These are phyloP conservation scores for Aethina tumida DNA, from an alignment of 1,140 invertebrate species.

Conservation along the genomic window DNA sequence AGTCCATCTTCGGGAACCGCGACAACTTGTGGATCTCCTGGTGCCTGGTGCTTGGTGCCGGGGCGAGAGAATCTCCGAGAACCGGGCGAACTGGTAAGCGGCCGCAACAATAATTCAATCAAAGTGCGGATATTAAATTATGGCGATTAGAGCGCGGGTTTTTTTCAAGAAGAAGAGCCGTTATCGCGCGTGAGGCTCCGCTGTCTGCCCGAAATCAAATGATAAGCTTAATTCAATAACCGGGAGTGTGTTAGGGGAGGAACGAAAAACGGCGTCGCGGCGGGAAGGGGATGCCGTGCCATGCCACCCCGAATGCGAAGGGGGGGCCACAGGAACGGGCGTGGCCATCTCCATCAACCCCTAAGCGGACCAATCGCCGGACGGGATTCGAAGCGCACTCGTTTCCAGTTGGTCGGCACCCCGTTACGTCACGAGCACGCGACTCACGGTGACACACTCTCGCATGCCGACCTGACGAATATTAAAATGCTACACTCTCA, in stretches of 20 bases:
- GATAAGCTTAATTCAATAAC: constrained; percentile 68
- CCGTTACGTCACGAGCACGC: constrained; percentile 25
- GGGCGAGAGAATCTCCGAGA: neutral
- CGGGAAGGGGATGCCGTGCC: constrained; percentile 14
- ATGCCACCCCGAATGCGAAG: constrained; percentile 2
- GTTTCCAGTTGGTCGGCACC: constrained; percentile 18
- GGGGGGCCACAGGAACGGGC: constrained; percentile 19
- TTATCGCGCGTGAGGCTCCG: constrained; percentile 37
- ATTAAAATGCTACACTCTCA: constrained; percentile 28
- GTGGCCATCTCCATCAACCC: constrained; percentile 21
- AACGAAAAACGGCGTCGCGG: constrained; percentile 24
- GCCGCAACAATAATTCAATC: constrained; percentile 22
- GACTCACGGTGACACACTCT: constrained; percentile 18
- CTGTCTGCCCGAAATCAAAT: constrained; percentile 59
- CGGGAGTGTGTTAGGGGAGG: constrained; percentile 26
- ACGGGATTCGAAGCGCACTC: constrained; percentile 13
- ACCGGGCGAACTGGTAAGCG: constrained; percentile 1
- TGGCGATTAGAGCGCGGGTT: constrained; percentile 40
- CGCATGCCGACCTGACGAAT: constrained; percentile 22
- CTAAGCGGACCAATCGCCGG: constrained; percentile 19
- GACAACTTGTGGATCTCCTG: neutral
- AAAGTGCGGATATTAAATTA: constrained; percentile 46
- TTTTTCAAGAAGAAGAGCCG: constrained; percentile 27
- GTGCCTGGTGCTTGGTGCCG: too few relatives aligned
- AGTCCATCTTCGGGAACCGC: constrained; percentile 53